These are phyloP conservation scores for Paraescarpia echinospica DNA, from an alignment of 1,140 invertebrate genomes.

Conservation along the genomic window DNA sequence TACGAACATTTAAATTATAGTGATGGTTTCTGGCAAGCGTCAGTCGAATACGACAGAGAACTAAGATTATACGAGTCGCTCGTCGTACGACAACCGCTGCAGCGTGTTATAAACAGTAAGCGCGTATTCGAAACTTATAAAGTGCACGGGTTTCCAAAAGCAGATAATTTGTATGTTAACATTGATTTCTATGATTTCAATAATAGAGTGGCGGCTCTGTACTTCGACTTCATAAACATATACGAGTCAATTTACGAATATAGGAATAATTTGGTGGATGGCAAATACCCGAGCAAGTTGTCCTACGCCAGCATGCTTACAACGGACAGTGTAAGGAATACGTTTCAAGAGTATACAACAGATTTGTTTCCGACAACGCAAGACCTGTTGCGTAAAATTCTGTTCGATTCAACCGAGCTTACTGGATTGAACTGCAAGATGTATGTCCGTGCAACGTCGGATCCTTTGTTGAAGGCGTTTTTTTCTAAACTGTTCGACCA, in stretches of 20 bases:
- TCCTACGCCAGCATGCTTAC: background rate
- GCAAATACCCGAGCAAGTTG: background rate
- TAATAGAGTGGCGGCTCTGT: no score
- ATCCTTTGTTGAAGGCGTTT: background rate
- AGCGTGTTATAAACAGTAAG: background rate
- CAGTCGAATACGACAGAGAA: background rate
- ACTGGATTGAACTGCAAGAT: background rate
- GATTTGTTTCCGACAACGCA: background rate
- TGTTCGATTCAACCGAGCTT: background rate
- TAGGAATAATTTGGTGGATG: background rate
- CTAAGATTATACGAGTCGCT: background rate
- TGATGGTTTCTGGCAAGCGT: background rate
- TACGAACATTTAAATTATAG: background rate
- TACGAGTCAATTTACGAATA: background rate
- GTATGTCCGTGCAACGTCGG: background rate
- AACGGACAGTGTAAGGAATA: background rate
- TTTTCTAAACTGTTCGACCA: background rate
- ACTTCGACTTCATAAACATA: no score
- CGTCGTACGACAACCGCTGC: background rate
- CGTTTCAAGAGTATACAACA: background rate
- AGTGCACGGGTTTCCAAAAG: background rate
- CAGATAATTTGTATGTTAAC: no score
- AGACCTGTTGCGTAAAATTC: background rate
- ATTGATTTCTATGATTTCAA: no score
- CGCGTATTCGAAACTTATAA: background rate